A percentile compares a stretch with the other conserved stretches of the same genome.
These are phyloP conservation scores for Campylomormyrus numenius DNA, from an alignment of 2,113 vertebrate species.

Conservation along the genomic window DNA sequence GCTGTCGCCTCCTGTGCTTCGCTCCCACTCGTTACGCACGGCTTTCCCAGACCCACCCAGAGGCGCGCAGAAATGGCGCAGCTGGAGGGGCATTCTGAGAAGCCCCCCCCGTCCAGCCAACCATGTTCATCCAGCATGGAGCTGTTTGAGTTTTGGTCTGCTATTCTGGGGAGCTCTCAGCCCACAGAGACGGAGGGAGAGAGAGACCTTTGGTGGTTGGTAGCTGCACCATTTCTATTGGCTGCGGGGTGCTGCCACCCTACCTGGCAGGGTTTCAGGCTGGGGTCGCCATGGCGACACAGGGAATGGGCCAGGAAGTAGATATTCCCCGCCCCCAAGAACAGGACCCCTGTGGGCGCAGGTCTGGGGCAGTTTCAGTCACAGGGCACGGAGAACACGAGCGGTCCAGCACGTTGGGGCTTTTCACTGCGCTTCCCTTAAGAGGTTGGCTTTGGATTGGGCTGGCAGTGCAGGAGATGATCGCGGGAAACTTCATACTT, in stretches of 20 bases:
- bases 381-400: not conserved
- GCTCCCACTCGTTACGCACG: not conserved
- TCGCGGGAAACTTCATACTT: not conserved
- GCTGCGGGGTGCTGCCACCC: not conserved
- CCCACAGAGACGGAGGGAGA: not conserved
- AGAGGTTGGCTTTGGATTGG: not conserved
- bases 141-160: not conserved
- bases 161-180: not conserved
- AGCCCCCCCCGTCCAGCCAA: not conserved
- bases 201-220: not conserved
- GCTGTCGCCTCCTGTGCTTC: too few species aligned
- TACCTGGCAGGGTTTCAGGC: not conserved
- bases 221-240: not conserved
- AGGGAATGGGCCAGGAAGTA: not conserved
- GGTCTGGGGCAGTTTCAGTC: not conserved
- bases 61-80: not conserved
- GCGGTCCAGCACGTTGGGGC: not conserved
- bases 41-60: not conserved
- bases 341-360: not conserved
- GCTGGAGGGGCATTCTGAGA: not conserved
- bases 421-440: not conserved
- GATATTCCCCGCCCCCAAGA: not conserved
- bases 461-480: not conserved
- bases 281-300: not conserved
- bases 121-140: not conserved